Conservation (phyloP, 2,113 vertebrate species). For the Stegostoma tigrinum region DNA sequence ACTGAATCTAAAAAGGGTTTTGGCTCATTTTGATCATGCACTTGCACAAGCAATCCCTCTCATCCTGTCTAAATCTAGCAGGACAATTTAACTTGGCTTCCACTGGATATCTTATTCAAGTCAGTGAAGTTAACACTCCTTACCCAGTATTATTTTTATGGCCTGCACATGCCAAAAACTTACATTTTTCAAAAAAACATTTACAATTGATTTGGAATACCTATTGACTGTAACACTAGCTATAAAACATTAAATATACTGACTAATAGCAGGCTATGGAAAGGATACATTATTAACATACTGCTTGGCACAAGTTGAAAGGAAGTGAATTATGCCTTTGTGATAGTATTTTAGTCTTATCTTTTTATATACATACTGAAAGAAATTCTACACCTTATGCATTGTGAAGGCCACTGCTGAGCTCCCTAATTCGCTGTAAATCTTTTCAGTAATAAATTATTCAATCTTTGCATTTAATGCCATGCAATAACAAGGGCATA, state of each 20-base stretch:
- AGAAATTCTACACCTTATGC: conserved; percentile 13
- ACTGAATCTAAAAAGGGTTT: background rate
- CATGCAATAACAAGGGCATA: background rate
- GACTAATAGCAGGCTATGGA: background rate
- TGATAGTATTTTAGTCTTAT: background rate
- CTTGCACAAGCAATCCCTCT: background rate
- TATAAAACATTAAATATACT: background rate
- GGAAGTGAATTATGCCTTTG: background rate
- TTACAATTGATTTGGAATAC: background rate
- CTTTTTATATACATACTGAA: background rate
- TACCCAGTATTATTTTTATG: background rate
- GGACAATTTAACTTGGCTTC: background rate
- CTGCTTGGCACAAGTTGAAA: background rate
- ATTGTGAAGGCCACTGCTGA: background rate
- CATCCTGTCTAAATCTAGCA: background rate
- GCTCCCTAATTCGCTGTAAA: background rate
- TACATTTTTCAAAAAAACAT: background rate
- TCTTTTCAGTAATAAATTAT: conserved; percentile 24
- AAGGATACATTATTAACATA: background rate
- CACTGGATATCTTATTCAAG: background rate
- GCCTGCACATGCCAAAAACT: background rate
- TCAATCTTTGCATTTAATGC: conserved; percentile 27
- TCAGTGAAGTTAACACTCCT: no score
- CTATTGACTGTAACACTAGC: no score
- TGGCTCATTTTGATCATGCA: background rate